A percentile compares a stretch with the other conserved stretches of the same genome.
These are phyloP conservation scores for Sprattus sprattus DNA, from an alignment of 2,113 vertebrate genomes.

Conservation along the genomic window DNA sequence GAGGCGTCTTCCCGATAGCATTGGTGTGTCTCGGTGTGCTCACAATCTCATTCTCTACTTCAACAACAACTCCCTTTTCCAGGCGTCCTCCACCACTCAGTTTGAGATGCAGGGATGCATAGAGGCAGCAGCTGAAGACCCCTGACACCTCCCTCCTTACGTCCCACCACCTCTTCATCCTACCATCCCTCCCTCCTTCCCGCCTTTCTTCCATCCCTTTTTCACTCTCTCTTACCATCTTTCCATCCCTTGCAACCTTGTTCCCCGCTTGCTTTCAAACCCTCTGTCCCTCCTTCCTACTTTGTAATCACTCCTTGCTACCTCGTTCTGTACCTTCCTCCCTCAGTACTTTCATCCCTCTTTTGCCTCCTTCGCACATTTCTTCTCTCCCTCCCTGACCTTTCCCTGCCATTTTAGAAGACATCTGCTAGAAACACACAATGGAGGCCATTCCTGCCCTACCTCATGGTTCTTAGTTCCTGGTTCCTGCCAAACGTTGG, in stretches of 20 bases:
- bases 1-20: neutral
- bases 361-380: neutral
- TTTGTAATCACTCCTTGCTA: too few species aligned
- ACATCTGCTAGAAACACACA: neutral
- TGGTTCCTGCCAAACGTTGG: too few species aligned
- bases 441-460: too few species aligned
- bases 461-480: too few species aligned
- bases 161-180: slow-evolving; percentile 17
- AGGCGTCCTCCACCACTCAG: neutral
- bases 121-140: neutral
- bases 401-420: neutral
- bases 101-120: neutral
- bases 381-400: neutral
- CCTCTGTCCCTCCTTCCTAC: neutral
- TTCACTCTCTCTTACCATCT: slow-evolving; percentile 15
- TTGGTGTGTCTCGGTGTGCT: neutral
- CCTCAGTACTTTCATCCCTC: neutral
- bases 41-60: neutral
- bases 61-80: neutral
- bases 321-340: neutral
- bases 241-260: neutral
- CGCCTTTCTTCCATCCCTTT: neutral
- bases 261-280: neutral
- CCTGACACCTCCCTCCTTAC: slow-evolving; percentile 24
- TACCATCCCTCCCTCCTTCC: neutral